phyloP scores from a whole-genome alignment of 2,113 vertebrate genomes.

The Sminthopsis crassicaudata region DNA sequence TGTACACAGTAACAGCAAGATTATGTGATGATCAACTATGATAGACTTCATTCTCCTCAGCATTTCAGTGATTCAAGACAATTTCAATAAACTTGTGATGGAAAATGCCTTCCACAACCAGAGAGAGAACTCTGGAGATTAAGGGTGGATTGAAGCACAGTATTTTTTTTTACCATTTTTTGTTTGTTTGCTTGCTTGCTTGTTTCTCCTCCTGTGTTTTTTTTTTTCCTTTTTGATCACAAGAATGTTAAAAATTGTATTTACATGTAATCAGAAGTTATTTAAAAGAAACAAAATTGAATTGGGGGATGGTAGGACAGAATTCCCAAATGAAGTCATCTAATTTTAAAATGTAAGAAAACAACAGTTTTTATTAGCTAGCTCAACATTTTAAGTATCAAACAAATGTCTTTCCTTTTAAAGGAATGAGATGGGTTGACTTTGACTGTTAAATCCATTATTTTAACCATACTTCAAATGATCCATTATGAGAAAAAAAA shows the following conservation, averaged over 20 bases:
- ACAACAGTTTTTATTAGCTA: constrained; percentile 75
- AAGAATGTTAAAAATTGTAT: not conserved
- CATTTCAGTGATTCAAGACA: too few species aligned
- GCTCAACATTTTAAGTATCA: constrained; percentile 78
- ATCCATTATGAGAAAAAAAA: constrained; percentile 36
- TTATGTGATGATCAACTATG: too few species aligned
- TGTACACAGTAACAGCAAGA: too few species aligned
- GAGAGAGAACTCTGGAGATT: too few species aligned
- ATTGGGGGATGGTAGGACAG: not conserved
- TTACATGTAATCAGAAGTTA: not conserved
- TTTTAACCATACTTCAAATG: constrained; percentile 63
- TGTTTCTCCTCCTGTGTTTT: too few species aligned
- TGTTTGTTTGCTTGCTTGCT: too few species aligned
- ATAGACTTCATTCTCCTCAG: too few species aligned
- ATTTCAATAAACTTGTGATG: too few species aligned
- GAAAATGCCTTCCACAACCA: too few species aligned
- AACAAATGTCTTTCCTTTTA: constrained; percentile 73
- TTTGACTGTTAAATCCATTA: constrained; percentile 78
- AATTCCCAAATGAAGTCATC: constrained; percentile 55
- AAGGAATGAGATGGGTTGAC: constrained; percentile 74
- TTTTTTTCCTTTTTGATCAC: not conserved
- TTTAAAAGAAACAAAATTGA: constrained; percentile 60
- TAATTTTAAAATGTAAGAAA: constrained; percentile 76
- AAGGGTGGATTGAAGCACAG: too few species aligned
- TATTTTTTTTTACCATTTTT: too few species aligned